Conservation (phyloP, 1,140 invertebrate species). For the Berghia stephanieae region DNA sequence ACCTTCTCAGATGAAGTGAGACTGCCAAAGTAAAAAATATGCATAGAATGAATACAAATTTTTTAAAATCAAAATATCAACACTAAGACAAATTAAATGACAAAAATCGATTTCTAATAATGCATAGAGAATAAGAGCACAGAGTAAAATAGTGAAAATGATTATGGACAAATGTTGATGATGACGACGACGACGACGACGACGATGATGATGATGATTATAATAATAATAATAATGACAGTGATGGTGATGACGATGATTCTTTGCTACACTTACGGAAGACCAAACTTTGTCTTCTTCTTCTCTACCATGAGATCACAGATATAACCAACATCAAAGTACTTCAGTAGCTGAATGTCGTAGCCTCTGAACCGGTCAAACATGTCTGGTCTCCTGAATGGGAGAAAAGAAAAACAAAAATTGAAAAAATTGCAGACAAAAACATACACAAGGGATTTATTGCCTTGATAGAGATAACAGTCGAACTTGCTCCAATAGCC, state of each 20-base stretch:
- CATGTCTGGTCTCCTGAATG: slow-evolving; percentile 57
- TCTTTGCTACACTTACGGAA: slow-evolving; percentile 74
- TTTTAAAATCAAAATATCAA: no score
- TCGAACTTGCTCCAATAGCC: no score
- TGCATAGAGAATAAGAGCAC: no score
- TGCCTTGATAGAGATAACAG: no score
- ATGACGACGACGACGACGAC: no score
- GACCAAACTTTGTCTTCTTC: slow-evolving; percentile 85
- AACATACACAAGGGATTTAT: no score
- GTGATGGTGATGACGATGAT: slow-evolving; percentile 8
- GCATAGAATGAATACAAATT: no score
- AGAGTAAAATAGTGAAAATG: not conserved
- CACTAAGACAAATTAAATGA: no score
- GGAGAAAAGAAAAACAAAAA: slow-evolving; percentile 38
- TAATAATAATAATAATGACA: no score
- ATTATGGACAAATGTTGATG: slow-evolving; percentile 6
- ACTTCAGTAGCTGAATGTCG: slow-evolving; percentile 80
- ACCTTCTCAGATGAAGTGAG: slow-evolving; percentile 87
- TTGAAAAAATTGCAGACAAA: no score
- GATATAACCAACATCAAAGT: slow-evolving; percentile 79
- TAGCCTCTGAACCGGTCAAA: slow-evolving; percentile 70
- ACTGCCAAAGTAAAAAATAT: slow-evolving; percentile 46
- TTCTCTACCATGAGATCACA: slow-evolving; percentile 90
- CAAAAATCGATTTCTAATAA: no score
- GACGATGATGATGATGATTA: no score